A percentile compares a stretch with the other conserved stretches of the same genome.
Evolutionary conservation across 2,113 vertebrate species (phyloP).

Genomic region (Labeo catla): DNA sequence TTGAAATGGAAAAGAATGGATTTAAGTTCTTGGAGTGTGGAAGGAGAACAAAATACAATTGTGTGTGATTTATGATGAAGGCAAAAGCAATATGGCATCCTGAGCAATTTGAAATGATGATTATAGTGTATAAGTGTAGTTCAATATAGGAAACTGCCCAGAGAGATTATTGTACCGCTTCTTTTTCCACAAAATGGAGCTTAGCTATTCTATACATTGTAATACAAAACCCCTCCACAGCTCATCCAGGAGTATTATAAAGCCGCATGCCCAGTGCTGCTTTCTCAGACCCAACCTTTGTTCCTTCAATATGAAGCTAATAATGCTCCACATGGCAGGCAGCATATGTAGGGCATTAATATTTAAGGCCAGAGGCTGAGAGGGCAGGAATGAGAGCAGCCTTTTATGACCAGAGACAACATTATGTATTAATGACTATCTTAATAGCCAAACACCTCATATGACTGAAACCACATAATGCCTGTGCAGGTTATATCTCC

Average conservation of each 20-base stretch:
- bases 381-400: conserved; percentile 13
- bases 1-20: not conserved
- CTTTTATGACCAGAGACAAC: conserved; percentile 50
- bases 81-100: not conserved
- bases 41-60: conserved; percentile 17
- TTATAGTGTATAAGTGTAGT: not conserved
- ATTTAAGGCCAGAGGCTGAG: conserved; percentile 38
- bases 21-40: not conserved
- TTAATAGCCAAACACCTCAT: conserved; percentile 52
- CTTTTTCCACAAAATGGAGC: not conserved
- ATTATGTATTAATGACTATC: conserved; percentile 54
- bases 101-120: conserved; percentile 15
- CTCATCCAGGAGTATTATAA: not conserved
- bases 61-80: conserved; percentile 3
- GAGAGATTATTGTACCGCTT: not conserved
- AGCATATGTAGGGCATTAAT: conserved; percentile 53
- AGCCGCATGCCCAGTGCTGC: not conserved
- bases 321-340: conserved; percentile 9
- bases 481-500: conserved; percentile 26
- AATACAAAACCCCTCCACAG: not conserved
- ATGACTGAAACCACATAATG: conserved; percentile 26
- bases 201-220: not conserved
- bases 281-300: not conserved
- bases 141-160: not conserved
- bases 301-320: conserved; percentile 18